Percentiles rank a stretch among this genome's conserved stretches.
These are phyloP conservation scores for Hemistola chrysoprasaria DNA, from an alignment of 2,888 invertebrate species.

Conservation along the genomic window DNA sequence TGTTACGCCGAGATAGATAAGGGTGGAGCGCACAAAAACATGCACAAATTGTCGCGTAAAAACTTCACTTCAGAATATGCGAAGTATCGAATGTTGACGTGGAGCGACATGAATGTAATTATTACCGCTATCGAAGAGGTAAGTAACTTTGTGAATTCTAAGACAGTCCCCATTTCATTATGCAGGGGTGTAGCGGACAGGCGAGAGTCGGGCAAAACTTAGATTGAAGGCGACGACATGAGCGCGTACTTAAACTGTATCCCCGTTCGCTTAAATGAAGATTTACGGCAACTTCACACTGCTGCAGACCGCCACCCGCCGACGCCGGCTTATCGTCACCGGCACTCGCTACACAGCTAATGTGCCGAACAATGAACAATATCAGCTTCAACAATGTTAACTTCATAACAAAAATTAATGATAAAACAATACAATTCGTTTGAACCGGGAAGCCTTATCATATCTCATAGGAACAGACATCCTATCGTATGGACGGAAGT, in stretches of 20 bases:
- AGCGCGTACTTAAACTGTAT: constrained; percentile 75
- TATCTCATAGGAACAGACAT: constrained; percentile 42
- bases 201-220: constrained; percentile 68
- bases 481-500: constrained; percentile 55
- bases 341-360: constrained; percentile 14
- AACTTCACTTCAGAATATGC: constrained; percentile 42
- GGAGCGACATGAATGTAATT: constrained; percentile 58
- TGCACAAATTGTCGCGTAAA: constrained; percentile 46
- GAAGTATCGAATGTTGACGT: constrained; percentile 38
- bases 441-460: constrained; percentile 68
- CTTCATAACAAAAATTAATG: background rate
- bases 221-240: constrained; percentile 76
- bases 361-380: background rate
- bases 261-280: constrained; percentile 64
- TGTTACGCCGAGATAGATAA: constrained; percentile 73
- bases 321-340: constrained; percentile 26
- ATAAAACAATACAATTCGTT: constrained; percentile 5
- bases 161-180: constrained; percentile 70
- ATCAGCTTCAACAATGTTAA: constrained; percentile 3
- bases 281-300: constrained; percentile 65
- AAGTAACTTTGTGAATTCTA: constrained; percentile 59
- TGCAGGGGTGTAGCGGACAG: constrained; percentile 71
- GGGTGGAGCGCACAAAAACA: constrained; percentile 60
- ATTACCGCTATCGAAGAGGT: constrained; percentile 57
- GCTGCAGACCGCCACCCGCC: constrained; percentile 35